Conservation (phyloP, 2,797 vertebrate species). For the Argya squamiceps region DNA sequence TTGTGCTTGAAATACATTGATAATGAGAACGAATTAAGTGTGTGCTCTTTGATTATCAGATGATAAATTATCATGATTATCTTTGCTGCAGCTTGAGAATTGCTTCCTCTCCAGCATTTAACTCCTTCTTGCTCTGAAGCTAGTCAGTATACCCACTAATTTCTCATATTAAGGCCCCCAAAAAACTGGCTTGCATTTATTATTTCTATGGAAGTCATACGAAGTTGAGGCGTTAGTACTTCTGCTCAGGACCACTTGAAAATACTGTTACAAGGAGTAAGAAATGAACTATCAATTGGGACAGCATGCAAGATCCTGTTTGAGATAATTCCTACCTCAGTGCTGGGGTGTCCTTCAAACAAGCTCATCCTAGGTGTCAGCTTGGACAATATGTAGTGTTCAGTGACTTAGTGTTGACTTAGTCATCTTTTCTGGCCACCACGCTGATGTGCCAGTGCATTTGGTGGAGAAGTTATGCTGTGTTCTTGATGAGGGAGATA, state of each 20-base stretch:
- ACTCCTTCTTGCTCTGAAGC: conserved; percentile 48
- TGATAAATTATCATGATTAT: conserved; percentile 70
- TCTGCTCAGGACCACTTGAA: neutral
- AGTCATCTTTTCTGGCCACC: neutral
- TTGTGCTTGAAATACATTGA: conserved; percentile 67
- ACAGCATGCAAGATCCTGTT: neutral
- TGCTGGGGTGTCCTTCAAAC: neutral
- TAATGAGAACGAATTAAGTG: conserved; percentile 71
- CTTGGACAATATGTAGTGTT: neutral
- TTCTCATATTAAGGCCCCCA: neutral
- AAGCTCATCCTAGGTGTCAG: neutral
- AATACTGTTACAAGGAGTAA: neutral
- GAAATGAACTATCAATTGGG: neutral
- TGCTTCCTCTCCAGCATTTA: conserved; percentile 60
- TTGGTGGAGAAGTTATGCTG: neutral
- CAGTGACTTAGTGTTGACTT: neutral
- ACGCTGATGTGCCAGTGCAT: neutral
- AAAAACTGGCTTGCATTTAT: neutral
- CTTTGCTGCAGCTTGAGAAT: conserved; percentile 52
- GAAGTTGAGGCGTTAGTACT: neutral
- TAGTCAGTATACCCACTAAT: neutral
- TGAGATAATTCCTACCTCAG: neutral
- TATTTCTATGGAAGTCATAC: neutral
- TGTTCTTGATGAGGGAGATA: neutral
- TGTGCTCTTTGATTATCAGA: conserved; percentile 67